Base-by-base conservation (phyloP, 2,797 vertebrate species). In the Champsocephalus esox region DNA sequence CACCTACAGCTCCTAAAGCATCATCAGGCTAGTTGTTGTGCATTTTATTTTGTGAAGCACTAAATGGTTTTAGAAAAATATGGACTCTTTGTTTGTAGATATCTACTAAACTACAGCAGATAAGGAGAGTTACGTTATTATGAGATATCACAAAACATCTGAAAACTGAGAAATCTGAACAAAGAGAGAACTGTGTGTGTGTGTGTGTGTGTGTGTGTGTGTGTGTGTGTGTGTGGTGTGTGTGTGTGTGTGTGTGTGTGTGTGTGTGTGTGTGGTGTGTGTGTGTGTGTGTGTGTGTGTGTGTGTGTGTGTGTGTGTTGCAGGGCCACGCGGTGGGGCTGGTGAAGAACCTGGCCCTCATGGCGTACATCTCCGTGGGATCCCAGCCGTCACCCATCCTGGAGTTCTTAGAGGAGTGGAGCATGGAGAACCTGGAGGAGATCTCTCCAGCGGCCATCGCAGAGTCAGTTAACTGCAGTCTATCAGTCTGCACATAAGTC, bases 341-440 rank as follows among this genome's bases (percentile, higher is more conserved):
- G 85, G 98, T 99, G 87, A 99, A 99, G 93, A 99, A 99, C 87
- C 81, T 99, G 81, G 98, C 98, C 1, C 92, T 99, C 43, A 99
- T 99, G 98, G 98, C 98, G 63, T 99, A 99, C 90, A 99, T 99
- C 94, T 99, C 98, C 69, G 98, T 99, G 85, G 98, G 98, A 32
- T 99, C 98, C 21, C 98, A 99, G 82, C 98, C 98, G 0, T 99
- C 98, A 0, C 98, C 98, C 62, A 99, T 99, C 94, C 88, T 99
- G 91, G 98, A 99, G 92, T 99, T 99, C 91, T 94, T 99, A 93
- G 98, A 99, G 92, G 98, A 99, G 90, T 99, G 98, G 98, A 99
- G 98, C 82, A 99, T 99, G 98, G 98, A 99, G 95, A 99, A 99
- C 87, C 89, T 99, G 79, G 98, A 99, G 93, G 98, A 99, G 93